phyloP scores from a whole-genome alignment of 2,888 invertebrate genomes.

The Cosmopolites sordidus region DNA sequence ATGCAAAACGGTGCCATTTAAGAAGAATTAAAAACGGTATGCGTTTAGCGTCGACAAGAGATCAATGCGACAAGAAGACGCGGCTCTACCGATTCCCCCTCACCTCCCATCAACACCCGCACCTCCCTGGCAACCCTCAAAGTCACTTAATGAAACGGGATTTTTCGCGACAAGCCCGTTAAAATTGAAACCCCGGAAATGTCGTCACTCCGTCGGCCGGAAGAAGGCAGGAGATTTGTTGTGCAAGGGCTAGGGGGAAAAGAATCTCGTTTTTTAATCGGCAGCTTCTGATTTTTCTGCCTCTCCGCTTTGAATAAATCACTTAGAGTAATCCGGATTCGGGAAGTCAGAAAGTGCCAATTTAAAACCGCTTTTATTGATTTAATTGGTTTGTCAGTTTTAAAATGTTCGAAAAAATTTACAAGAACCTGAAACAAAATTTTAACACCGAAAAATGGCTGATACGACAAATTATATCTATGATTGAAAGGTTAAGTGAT shows the following conservation, averaged over 20 bases:
- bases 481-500: no score
- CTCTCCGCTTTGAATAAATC: slow-evolving; percentile 30
- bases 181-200: slow-evolving; percentile 43
- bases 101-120: slow-evolving; percentile 30
- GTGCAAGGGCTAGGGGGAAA: slow-evolving; percentile 12
- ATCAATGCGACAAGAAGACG: slow-evolving; percentile 15
- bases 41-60: no score
- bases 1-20: no score
- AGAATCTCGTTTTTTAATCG: slow-evolving; percentile 17
- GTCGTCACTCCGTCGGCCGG: slow-evolving; percentile 41
- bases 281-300: slow-evolving; percentile 2
- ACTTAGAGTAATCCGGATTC: slow-evolving; percentile 34
- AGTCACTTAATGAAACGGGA: slow-evolving; percentile 50
- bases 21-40: no score
- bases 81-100: not conserved
- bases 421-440: no score
- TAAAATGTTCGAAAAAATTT: no score
- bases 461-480: no score
- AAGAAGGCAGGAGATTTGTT: slow-evolving; percentile 24
- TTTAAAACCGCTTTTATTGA: no score
- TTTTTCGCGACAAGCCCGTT: slow-evolving; percentile 48
- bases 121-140: slow-evolving; percentile 37
- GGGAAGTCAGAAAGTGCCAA: not conserved
- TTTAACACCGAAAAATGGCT: no score
- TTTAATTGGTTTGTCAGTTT: no score